These are phyloP conservation scores for Gyps fulvus DNA, from an alignment of 2,113 vertebrate species.

Conservation along the genomic window DNA sequence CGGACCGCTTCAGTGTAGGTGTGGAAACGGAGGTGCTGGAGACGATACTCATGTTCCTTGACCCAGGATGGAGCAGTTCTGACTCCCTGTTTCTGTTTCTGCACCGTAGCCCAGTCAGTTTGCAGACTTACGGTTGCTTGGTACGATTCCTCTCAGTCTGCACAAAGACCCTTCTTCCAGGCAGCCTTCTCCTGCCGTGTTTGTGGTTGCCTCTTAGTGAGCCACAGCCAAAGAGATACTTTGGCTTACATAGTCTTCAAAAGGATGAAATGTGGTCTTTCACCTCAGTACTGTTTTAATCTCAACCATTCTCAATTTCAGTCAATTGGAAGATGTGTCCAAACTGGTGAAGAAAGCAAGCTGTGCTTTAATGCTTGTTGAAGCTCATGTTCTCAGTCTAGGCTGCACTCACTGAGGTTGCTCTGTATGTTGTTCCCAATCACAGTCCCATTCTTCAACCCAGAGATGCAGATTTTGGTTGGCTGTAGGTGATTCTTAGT, in stretches of 20 bases:
- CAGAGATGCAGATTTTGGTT: background rate
- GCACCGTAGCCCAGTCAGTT: fast-evolving
- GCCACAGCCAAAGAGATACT: background rate
- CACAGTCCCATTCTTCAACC: background rate
- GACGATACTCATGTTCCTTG: background rate
- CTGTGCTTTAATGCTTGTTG: background rate
- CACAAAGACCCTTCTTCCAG: background rate
- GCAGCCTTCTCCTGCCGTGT: background rate
- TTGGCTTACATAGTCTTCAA: background rate
- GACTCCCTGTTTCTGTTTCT: background rate
- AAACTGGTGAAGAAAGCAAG: background rate
- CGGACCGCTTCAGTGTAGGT: fast-evolving
- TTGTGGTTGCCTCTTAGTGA: background rate
- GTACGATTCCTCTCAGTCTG: background rate
- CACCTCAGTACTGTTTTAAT: background rate
- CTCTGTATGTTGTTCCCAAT: background rate
- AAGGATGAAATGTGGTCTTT: background rate
- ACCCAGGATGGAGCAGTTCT: background rate
- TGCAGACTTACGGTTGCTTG: fast-evolving
- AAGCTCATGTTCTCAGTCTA: background rate
- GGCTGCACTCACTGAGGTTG: background rate
- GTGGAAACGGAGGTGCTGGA: fast-evolving
- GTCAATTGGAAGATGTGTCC: background rate
- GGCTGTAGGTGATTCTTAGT: background rate
- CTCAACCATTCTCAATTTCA: background rate